A percentile compares a stretch with the other conserved stretches of the same genome.
phyloP scores from a whole-genome alignment of 2,797 vertebrate genomes.

The Sebastes ruberrimus region DNA sequence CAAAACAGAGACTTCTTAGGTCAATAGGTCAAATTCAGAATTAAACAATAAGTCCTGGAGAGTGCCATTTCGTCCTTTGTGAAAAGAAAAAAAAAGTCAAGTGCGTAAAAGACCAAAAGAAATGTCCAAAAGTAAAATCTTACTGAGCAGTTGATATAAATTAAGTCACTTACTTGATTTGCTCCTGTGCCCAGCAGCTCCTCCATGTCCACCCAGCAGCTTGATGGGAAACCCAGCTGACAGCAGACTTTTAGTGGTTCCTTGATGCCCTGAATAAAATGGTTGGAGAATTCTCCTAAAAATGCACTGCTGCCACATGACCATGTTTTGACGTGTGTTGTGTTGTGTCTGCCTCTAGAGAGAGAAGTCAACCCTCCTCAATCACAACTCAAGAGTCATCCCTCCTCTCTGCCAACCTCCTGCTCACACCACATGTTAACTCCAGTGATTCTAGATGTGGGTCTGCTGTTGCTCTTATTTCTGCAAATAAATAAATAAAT shows the following conservation, averaged over 20 bases:
- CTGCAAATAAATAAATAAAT: not conserved
- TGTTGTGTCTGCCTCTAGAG: not conserved
- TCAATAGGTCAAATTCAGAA: not conserved
- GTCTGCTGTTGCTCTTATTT: not conserved
- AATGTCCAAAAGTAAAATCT: not conserved
- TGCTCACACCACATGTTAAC: constrained; percentile 39
- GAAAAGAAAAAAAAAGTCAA: not conserved
- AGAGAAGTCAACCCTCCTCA: constrained; percentile 38
- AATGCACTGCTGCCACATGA: constrained; percentile 47
- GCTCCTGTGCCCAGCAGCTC: constrained; percentile 24
- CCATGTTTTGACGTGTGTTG: constrained; percentile 14
- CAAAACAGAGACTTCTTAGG: too few relatives aligned
- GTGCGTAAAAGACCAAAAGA: not conserved
- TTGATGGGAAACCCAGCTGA: not conserved
- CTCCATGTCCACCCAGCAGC: constrained; percentile 3
- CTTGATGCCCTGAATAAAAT: not conserved
- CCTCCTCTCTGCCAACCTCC: constrained; percentile 16
- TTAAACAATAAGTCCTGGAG: not conserved
- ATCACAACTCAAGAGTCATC: constrained; percentile 60
- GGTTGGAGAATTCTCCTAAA: constrained; percentile 28
- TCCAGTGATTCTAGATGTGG: constrained; percentile 36
- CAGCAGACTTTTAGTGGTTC: not conserved
- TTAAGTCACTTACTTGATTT: constrained; percentile 51
- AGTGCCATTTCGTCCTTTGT: too few relatives aligned
- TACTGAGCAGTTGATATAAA: not conserved